Evolutionary conservation across 2,888 invertebrate species (phyloP), one percentile per base, ranked within the genome.

Genomic region (Aleiodes testaceus): DNA sequence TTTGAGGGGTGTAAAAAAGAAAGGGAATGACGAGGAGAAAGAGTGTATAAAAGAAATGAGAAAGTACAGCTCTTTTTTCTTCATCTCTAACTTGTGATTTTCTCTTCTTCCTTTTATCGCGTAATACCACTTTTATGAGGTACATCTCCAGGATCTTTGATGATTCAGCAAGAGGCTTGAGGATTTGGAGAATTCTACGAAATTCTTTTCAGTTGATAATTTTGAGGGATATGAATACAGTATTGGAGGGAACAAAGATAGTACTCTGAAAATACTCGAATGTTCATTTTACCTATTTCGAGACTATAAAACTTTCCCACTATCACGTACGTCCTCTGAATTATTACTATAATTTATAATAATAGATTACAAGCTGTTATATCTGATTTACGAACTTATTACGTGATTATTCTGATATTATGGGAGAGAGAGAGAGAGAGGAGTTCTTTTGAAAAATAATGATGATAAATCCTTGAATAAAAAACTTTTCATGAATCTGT

Each of bases 91-190:
- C 42, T 59, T 42, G 36, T 42, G 59, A 59, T 59, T 59, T 59
- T 42, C 14, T 18, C 14, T 18, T 18, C 16, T 18, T 3, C 18
- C 18, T 18, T 49, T 42, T 9, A 7, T 16, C 14, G 55, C 36
- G 59, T 59, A 36, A 59, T 59, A 59, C 42, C 59, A 36, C 36
- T 59, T 59, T 59, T 59, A 59, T 36, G 59, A 18, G 59, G 9
- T 12, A 18, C 59, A 59, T 59, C 26, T 36, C 42, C 42, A 18
- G 36, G 36, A 36, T 36, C 42, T 12, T n/a, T 59, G 59, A 42
- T 36, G 59, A 59, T 59, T 59, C 59, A 59, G 59, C 59, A 59
- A 5, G 3, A 26, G 36, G 36, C 2, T 36, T 36, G 36, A 36
- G 11, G 4, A 36, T 36, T 36, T 7, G 0, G 36, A 36, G 36